Evolutionary conservation across 2,797 vertebrate species (phyloP), one percentile per base, ranked within the genome.

Genomic region (Ctenopoma multispine): DNA sequence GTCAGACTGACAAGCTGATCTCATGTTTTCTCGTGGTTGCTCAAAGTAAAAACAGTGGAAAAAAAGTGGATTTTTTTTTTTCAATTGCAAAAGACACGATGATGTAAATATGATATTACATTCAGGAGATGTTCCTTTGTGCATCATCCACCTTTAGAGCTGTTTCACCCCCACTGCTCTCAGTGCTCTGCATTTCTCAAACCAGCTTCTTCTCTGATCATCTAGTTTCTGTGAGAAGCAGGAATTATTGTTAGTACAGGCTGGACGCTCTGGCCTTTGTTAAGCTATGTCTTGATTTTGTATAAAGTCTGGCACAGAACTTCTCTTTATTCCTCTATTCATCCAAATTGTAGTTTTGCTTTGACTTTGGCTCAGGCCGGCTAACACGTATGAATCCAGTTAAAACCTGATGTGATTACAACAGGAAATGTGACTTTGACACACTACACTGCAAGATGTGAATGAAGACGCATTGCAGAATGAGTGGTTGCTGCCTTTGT

Each of bases 341-440:
- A n/a, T 46, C 14, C n/a, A 56, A 27, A 48, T 24, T 60, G 20
- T 21, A 24, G 47, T 48, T 69, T 61, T 53, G 38, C 36, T 27
- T 7, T 44, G 29, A 51, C 38, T 40, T 31, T 53, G 21, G n/a
- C 50, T 55, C 4, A 51, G 62, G 46, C 29, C 58, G 60, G 44
- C 23, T 13, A 2, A 2, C 38, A 24, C 54, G 38, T 11, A 3
- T n/a, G 23, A 44, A 58, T 70, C 23, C 68, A 65, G 74, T 81
- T 74, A 31, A 79, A 79, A 71, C 70, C 64, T 72, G 68, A 78
- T 46, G 65, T 24, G 51, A 29, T 59, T 61, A 68, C 50, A 61
- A 82, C 79, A 85, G 79, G 79, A 87, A 88, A 85, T 84, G 67
- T 84, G 72, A 83, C 83, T 80, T 82, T 83, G 79, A 82, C 80